A percentile compares a stretch with the other conserved stretches of the same genome.
Evolutionary conservation across 2,888 invertebrate species (phyloP).

Genomic region (Pseudoips prasinana): DNA sequence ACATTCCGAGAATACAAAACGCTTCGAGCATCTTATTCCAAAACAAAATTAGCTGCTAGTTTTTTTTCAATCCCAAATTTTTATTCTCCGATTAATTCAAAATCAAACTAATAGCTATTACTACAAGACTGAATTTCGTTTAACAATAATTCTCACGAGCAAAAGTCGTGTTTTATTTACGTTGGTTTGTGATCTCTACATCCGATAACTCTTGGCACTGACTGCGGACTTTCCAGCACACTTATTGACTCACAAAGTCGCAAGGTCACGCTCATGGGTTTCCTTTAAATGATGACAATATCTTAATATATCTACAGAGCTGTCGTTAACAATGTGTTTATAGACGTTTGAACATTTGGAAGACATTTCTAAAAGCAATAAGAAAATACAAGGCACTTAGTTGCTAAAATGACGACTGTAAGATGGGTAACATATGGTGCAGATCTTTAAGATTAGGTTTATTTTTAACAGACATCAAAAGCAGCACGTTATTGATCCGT

Average conservation of each 20-base stretch:
- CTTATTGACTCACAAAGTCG: conserved; percentile 22
- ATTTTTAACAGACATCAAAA: no score
- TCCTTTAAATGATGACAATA: conserved; percentile 19
- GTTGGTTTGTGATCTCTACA: conserved; percentile 20
- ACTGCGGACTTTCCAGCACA: conserved; percentile 28
- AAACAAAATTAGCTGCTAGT: conserved; percentile 12
- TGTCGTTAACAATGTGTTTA: background rate
- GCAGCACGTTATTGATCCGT: no score
- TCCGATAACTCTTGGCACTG: conserved; percentile 27
- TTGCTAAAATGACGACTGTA: no score
- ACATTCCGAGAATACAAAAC: conserved; percentile 27
- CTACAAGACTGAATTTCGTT: background rate
- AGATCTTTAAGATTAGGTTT: no score
- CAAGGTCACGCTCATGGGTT: conserved; percentile 13
- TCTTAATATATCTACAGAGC: conserved; percentile 12
- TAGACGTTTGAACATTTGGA: no score
- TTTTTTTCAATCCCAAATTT: background rate
- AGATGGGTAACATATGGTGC: no score
- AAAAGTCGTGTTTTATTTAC: conserved; percentile 9
- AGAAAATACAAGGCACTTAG: no score
- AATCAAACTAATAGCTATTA: no score
- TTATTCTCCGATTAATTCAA: background rate
- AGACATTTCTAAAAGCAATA: no score
- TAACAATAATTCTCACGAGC: background rate
- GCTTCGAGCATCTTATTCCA: conserved; percentile 9